Conservation (phyloP, 2,797 vertebrate species). For the Natrix natrix region DNA sequence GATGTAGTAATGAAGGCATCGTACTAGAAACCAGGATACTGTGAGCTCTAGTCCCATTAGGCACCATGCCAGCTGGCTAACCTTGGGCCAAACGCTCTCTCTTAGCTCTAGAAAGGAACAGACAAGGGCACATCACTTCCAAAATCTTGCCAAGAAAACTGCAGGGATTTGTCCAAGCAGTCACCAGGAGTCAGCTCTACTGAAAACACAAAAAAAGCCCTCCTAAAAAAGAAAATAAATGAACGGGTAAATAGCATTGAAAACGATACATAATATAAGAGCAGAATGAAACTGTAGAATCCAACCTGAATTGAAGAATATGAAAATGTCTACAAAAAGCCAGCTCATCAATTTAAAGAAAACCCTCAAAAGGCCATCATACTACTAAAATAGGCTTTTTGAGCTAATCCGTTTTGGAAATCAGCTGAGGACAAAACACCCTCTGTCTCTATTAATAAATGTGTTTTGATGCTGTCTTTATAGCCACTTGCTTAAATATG, state of each 20-base stretch:
- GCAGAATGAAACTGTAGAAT: background rate
- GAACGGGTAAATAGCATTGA: background rate
- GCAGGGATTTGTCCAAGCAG: background rate
- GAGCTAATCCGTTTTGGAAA: background rate
- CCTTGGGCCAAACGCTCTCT: background rate
- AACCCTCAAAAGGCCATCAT: background rate
- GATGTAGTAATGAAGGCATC: background rate
- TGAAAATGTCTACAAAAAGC: background rate
- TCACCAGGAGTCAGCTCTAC: background rate
- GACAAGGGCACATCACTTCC: background rate
- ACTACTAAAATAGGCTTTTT: background rate
- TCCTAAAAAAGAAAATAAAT: background rate
- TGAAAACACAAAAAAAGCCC: background rate
- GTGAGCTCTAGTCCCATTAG: background rate
- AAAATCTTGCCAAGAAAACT: background rate
- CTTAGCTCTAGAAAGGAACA: background rate
- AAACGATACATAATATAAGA: background rate
- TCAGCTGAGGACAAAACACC: background rate
- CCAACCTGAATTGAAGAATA: background rate
- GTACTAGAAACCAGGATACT: background rate
- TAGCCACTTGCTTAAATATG: background rate
- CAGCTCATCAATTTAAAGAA: background rate
- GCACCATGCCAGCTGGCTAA: background rate
- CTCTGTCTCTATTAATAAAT: conserved; percentile 17
- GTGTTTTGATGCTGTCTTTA: background rate